Evolutionary conservation across 2,113 vertebrate species (phyloP).

Genomic region (Aplodontia rufa): DNA sequence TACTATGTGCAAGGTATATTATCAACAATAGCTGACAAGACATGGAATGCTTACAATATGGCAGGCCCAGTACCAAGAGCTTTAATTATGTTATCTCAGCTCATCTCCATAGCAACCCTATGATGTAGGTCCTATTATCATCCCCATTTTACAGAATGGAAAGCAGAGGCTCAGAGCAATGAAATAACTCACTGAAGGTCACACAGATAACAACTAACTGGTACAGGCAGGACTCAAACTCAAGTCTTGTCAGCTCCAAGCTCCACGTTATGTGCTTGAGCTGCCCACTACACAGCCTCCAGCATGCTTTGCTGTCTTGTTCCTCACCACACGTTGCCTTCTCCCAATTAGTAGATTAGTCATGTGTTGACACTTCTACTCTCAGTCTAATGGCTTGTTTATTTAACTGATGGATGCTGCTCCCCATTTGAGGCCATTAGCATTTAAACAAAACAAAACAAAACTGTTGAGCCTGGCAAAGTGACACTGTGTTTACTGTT

Average conservation of each 20-base stretch:
- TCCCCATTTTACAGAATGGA: slow-evolving; percentile 34
- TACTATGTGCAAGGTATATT: background rate
- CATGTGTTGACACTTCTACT: slow-evolving; percentile 79
- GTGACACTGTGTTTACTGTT: slow-evolving; percentile 75
- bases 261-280: background rate
- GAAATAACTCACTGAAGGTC: background rate
- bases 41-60: background rate
- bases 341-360: slow-evolving; percentile 80
- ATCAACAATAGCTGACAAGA: background rate
- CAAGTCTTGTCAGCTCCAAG: background rate
- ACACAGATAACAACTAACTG: background rate
- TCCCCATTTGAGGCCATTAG: slow-evolving; percentile 78
- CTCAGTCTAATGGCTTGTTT: slow-evolving; percentile 78
- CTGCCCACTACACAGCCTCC: slow-evolving; percentile 38
- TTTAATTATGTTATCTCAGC: background rate
- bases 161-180: slow-evolving; percentile 18
- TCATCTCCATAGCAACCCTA: background rate
- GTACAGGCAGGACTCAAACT: slow-evolving; percentile 42
- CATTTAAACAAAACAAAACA: slow-evolving; percentile 81
- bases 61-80: background rate
- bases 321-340: slow-evolving; percentile 49
- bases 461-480: slow-evolving; percentile 79
- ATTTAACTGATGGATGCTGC: slow-evolving; percentile 81
- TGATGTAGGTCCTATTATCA: background rate
- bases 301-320: slow-evolving; percentile 53